phyloP scores from a whole-genome alignment of 2,888 invertebrate genomes.

The Diarsia rubi region DNA sequence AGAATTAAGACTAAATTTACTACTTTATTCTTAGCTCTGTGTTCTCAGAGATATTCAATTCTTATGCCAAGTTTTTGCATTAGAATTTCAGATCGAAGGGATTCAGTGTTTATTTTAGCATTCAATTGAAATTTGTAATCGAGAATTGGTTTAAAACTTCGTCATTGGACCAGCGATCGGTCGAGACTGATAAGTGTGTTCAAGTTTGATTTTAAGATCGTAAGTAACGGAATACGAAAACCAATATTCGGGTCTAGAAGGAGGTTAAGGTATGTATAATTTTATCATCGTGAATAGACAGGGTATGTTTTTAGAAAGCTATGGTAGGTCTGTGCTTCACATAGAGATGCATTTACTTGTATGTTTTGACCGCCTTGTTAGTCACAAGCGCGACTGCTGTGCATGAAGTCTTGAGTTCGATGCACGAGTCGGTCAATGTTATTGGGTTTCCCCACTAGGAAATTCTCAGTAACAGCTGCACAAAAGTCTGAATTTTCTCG shows the following conservation, averaged over 20 bases:
- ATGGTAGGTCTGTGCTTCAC: background rate
- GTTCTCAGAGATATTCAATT: conserved; percentile 69
- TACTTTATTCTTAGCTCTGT: conserved; percentile 65
- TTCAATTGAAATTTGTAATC: conserved; percentile 72
- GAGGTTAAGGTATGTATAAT: background rate
- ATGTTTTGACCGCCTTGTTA: no score
- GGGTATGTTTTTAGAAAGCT: background rate
- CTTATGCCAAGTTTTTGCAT: conserved; percentile 78
- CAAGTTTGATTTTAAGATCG: background rate
- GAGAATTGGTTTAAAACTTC: conserved; percentile 62
- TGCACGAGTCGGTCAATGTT: no score
- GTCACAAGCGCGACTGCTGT: no score
- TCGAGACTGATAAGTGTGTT: background rate
- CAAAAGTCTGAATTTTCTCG: no score
- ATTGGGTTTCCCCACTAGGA: no score
- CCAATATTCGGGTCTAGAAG: background rate
- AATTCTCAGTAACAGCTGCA: no score
- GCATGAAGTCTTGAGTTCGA: no score
- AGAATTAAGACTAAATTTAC: conserved; percentile 26
- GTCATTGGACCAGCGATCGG: conserved; percentile 14
- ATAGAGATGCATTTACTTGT: background rate
- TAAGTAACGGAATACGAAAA: background rate
- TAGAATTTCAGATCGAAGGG: conserved; percentile 80
- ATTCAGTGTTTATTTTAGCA: conserved; percentile 76
- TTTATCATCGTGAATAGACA: no score